Evolutionary conservation across 2,888 invertebrate genomes (phyloP), one percentile per base, ranked within the genome.

Genomic region (Platycheirus rosarum): DNA sequence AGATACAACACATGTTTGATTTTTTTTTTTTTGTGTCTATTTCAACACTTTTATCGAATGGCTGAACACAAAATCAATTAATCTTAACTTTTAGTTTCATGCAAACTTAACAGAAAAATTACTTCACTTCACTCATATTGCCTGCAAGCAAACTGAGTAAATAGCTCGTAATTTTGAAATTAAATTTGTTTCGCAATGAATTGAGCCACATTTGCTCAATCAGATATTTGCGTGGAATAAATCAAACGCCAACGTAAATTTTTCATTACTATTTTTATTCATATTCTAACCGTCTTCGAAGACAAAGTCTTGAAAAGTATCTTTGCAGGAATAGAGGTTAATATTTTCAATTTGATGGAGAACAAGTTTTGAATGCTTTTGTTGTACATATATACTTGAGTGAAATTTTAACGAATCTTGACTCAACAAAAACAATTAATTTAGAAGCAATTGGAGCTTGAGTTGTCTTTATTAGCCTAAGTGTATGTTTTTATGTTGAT

Each of bases 341-440:
- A n/a, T 35, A 9, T 23, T 44, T 42, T 60, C 16, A 14, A 14
- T 46, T 48, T 9, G 44, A 49, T 40, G 26, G 23, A 49, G 14
- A 65, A 65, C 65, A 49, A 13, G 49, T 37, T 65, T 65, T 13
- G 65, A 65, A 49, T 65, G 66, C 66, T 40, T 51, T n/a, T 13
- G 53, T 66, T 66, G 42, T 20, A 51, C 14, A 57, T n/a, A n/a
- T n/a, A n/a, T n/a, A n/a, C n/a, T n/a, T n/a, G n/a, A n/a, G n/a
- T n/a, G n/a, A n/a, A n/a, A n/a, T n/a, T n/a, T n/a, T n/a, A 26
- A 26, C 2, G 26, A 2, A 26, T 2, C n/a, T 37, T 57, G 37
- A 42, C 40, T 26, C 6, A 26, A n/a, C n/a, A n/a, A n/a, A 6
- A 26, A 26, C 26, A 6, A 26, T 26, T 26, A 26, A 6, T 26